Percentiles rank a stretch among this genome's conserved stretches.
Evolutionary conservation across 2,113 vertebrate genomes (phyloP).

Genomic region (Gavia stellata): DNA sequence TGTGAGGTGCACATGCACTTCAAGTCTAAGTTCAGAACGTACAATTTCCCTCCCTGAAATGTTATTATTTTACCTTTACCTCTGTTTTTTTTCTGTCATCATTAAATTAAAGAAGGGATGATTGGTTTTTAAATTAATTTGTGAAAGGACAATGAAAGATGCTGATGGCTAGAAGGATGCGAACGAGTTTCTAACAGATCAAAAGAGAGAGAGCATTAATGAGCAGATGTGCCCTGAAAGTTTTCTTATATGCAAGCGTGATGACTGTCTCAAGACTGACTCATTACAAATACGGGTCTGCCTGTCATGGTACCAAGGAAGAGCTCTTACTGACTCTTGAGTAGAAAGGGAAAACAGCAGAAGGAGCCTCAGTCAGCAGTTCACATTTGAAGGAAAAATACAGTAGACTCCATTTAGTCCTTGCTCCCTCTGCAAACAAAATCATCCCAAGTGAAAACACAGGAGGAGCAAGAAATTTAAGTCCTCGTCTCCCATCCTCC

Average conservation of each 20-base stretch:
- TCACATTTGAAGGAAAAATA: background rate
- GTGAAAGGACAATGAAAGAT: background rate
- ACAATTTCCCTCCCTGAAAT: background rate
- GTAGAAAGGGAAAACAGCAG: background rate
- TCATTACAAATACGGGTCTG: background rate
- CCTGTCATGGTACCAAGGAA: background rate
- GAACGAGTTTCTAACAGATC: background rate
- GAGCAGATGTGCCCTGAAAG: background rate
- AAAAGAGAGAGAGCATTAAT: background rate
- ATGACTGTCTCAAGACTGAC: background rate
- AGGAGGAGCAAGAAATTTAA: background rate
- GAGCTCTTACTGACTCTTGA: background rate
- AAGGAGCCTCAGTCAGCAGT: background rate
- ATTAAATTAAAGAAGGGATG: background rate
- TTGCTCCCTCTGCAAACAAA: background rate
- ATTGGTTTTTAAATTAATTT: slow-evolving; percentile 11
- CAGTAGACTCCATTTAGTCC: background rate
- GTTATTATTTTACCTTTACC: background rate
- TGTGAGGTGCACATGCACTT: background rate
- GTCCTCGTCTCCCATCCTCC: background rate
- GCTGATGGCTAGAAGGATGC: background rate
- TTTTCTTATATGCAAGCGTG: background rate
- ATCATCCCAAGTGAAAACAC: background rate
- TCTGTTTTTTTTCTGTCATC: background rate
- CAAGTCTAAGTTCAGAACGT: background rate